These are phyloP conservation scores for Helogale parvula DNA, from an alignment of 2,113 vertebrate genomes.

Conservation along the genomic window DNA sequence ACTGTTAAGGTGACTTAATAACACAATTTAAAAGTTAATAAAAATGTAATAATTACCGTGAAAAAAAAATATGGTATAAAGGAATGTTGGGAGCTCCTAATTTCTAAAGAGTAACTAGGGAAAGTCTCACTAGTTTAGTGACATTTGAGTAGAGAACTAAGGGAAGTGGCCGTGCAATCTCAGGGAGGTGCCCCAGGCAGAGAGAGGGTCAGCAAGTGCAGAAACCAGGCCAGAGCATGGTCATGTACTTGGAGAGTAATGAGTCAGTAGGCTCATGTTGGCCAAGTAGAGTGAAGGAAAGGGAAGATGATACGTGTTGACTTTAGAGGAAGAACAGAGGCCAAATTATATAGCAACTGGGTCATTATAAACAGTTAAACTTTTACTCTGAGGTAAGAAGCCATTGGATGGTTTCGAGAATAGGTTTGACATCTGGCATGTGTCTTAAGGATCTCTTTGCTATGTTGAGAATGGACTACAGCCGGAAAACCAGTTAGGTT, in stretches of 20 bases:
- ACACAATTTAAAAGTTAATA: neutral
- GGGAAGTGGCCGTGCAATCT: neutral
- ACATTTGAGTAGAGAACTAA: neutral
- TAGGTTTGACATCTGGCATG: neutral
- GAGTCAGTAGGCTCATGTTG: neutral
- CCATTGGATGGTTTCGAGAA: neutral
- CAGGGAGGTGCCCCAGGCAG: neutral
- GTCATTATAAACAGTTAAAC: neutral
- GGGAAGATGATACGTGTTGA: neutral
- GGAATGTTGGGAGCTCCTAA: neutral
- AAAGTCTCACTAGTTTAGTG: neutral
- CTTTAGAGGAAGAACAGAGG: neutral
- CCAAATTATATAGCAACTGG: neutral
- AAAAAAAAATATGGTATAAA: neutral
- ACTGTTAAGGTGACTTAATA: neutral
- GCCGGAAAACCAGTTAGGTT: neutral
- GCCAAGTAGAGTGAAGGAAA: neutral
- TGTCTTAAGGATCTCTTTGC: neutral
- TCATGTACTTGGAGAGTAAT: neutral
- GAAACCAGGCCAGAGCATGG: neutral
- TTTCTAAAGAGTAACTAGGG: neutral
- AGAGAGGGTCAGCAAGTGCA: neutral
- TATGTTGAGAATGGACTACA: neutral
- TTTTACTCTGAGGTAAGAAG: conserved; percentile 4
- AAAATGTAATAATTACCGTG: neutral